Conservation (phyloP, 2,888 invertebrate species). For the Hipparchia semele region DNA sequence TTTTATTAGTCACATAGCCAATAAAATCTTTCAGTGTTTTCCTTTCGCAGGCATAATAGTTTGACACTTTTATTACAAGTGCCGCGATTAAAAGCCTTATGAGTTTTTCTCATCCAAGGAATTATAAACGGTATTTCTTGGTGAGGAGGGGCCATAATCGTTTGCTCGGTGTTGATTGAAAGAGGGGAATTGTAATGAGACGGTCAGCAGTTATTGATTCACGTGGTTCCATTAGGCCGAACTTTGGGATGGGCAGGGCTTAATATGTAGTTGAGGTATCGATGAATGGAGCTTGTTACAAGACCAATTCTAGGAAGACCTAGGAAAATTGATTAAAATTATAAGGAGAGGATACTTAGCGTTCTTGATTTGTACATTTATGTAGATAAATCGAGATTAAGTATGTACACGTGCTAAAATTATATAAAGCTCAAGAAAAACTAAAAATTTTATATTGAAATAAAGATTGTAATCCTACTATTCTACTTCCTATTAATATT, state of each 20-base stretch:
- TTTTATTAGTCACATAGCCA: slow-evolving; percentile 58
- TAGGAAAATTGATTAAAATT: no score
- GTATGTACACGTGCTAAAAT: no score
- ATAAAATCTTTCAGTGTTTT: slow-evolving; percentile 68
- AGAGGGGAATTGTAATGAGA: slow-evolving; percentile 74
- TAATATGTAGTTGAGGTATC: slow-evolving; percentile 15
- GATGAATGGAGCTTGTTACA: slow-evolving; percentile 10
- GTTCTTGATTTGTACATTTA: no score
- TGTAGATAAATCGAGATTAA: no score
- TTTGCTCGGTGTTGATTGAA: slow-evolving; percentile 61
- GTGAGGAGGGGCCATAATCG: slow-evolving; percentile 46
- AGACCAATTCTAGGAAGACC: not conserved
- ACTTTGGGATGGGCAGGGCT: slow-evolving; percentile 43
- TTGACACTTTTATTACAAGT: slow-evolving; percentile 68
- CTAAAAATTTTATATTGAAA: no score
- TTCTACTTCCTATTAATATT: no score
- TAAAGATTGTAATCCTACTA: no score
- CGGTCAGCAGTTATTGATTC: slow-evolving; percentile 81
- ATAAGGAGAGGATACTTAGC: no score
- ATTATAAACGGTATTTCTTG: slow-evolving; percentile 43
- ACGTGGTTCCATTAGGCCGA: slow-evolving; percentile 64
- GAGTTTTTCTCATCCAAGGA: slow-evolving; percentile 27
- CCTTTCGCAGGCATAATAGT: slow-evolving; percentile 60
- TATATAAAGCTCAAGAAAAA: no score
- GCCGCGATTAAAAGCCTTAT: slow-evolving; percentile 61